Base-by-base conservation (phyloP, 1,140 invertebrate species). In the Drosophila paulistorum region DNA sequence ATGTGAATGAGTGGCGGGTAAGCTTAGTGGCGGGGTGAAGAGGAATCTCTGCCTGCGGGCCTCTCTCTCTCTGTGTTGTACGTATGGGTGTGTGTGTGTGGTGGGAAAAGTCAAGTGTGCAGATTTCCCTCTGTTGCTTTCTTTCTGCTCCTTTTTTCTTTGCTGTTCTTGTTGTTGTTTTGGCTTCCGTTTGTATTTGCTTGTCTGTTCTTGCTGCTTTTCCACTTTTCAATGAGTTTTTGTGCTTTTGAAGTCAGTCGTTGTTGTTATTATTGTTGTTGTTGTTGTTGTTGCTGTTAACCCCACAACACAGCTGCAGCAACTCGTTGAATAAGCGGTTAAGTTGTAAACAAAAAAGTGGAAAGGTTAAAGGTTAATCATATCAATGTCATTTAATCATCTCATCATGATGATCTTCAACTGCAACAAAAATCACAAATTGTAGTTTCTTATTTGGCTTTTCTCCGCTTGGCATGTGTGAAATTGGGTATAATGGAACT, bases 41-140 rank as follows among this genome's bases (percentile, higher is more conserved):
- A 9, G 35, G 0, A 37, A 11, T 39, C 37, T 39, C 7, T 60
- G 65, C 83, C 83, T 86, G 83, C 83, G 79, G 82, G 67, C 77
- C n/a, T 17, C 17, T 17, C 75, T 11, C 10, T 51, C 35, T 37
- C 35, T 11, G 35, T 35, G 9, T 9, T 35, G 7, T 35, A 35
- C 13, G 37, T 11, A 10, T 17, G 17, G 17, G 17, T 23, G 20
- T 23, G 20, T 23, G 20, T 23, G 20, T 39, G 37, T 11, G 87
- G 83, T 86, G 83, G 83, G 79, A 83, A 87, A 87, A 87, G 83
- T 89, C 83, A 89, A 87, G 84, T 89, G 83, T 89, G 67, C 79
- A 83, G 79, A 73, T 86, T 77, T 73, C 65, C 59, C 60, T 63
- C 60, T 76, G 41, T 60, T 54, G 65, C 33, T 55, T 55, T 71